Evolutionary conservation across 2,888 invertebrate species (phyloP).

Genomic region (Cancer borealis): DNA sequence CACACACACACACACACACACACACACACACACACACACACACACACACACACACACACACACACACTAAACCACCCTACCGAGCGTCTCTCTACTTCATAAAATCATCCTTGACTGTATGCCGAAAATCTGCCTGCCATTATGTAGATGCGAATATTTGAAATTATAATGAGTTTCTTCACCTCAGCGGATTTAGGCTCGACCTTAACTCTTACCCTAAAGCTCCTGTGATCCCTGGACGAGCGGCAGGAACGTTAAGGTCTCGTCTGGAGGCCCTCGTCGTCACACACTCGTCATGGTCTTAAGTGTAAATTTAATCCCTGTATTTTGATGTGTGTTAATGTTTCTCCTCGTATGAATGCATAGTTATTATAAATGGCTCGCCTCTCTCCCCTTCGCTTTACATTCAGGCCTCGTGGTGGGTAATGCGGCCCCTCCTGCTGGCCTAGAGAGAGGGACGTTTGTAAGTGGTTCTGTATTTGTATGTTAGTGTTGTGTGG

Average conservation of each 20-base stretch:
- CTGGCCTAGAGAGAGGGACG: too few relatives aligned
- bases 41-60: background rate
- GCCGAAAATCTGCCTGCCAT: conserved; percentile 1
- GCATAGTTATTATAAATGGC: background rate
- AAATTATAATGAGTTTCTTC: conserved; percentile 34
- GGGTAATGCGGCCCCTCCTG: too few relatives aligned
- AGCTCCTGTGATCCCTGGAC: background rate
- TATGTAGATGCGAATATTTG: conserved; percentile 15
- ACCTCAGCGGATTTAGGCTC: background rate
- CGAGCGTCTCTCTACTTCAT: background rate
- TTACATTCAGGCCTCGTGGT: background rate
- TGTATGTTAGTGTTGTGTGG: too few relatives aligned
- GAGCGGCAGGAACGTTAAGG: conserved; percentile 15
- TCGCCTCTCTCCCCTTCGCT: background rate
- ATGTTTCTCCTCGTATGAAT: background rate
- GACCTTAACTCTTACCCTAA: background rate
- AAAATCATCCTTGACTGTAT: background rate
- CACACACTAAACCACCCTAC: background rate
- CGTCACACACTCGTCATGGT: background rate
- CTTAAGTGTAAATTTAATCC: background rate
- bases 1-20: too few relatives aligned
- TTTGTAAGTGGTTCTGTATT: too few relatives aligned
- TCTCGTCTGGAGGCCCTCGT: background rate
- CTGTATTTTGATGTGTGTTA: background rate
- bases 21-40: too few relatives aligned